Base-by-base conservation (phyloP, 2,888 invertebrate genomes). In the Acrocera orbiculus region DNA sequence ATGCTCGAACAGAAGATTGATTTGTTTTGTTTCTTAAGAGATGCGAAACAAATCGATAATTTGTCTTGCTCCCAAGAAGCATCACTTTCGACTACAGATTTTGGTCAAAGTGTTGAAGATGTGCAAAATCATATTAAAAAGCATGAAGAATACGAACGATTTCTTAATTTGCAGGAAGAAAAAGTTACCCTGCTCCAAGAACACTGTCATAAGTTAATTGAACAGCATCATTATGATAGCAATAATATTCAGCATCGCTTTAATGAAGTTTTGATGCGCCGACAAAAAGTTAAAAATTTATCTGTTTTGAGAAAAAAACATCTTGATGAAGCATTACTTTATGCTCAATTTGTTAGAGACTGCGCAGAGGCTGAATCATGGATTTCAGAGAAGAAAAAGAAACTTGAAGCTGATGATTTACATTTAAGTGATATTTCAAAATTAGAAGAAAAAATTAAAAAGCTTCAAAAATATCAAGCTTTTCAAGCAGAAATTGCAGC, bases 401-500 rank as follows among this genome's bases (percentile, higher is more conserved):
- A 83, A 53, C 63, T 90, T 6, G 78, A 82, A 38, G 74, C 80
- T 0, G 83, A 86, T 52, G 75, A 76, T 6, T 70, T 71, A 4
- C 53, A 45, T 38, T 58, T 54, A 36, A 54, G 55, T 0, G 81
- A 82, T 50, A 80, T 83, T 5, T 77, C 78, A 0, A 78, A 75
- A 49, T 64, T 96, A 4, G 89, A 93, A 51, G 93, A 92, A 49
- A 96, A 96, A 62, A 90, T 96, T 46, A 87, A 89, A 62, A 82
- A 85, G 50, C 62, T 93, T 20, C 87, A 92, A 53, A 90, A 89
- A 53, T 89, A 92, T 58, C 90, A 92, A 60, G 87, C 92, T 0
- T 86, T 92, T 65, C 82, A 90, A 47, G 89, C 90, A 0, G 92
- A 93, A 56, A 67, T 93, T 27, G 71, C 78, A 0, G 87, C 89